These are phyloP conservation scores for Propsilocerus akamusi DNA, from an alignment of 1,140 invertebrate species.

Conservation along the genomic window DNA sequence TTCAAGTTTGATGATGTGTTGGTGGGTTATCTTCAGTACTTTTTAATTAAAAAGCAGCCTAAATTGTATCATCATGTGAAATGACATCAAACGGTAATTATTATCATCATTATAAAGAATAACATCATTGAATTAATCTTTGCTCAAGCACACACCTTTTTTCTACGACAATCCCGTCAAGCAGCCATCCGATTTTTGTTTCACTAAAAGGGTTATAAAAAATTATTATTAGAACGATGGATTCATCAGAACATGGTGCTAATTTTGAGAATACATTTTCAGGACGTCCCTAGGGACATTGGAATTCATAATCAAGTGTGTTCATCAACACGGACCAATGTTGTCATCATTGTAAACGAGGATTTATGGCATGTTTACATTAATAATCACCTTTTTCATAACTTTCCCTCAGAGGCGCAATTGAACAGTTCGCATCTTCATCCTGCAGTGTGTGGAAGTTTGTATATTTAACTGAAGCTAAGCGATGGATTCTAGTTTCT, in stretches of 20 bases:
- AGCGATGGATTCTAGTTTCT: no score
- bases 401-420: no score
- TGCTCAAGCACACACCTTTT: not conserved
- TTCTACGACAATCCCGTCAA: not conserved
- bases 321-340: constrained; percentile 2
- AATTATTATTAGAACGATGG: not conserved
- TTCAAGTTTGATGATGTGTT: not conserved
- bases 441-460: no score
- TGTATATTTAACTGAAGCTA: no score
- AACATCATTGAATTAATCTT: not conserved
- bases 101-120: constrained; percentile 9
- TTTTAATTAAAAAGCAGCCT: constrained; percentile 10
- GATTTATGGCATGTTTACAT: no score
- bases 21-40: not conserved
- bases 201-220: not conserved
- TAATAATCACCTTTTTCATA: no score
- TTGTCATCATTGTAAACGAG: constrained; percentile 4
- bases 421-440: no score
- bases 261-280: constrained; percentile 9
- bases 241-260: not conserved
- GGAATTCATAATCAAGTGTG: not conserved
- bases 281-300: constrained; percentile 8
- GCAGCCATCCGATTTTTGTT: not conserved
- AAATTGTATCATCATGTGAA: constrained; percentile 9
- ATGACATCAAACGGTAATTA: constrained; percentile 13